Base-by-base conservation (phyloP, 92 coral and sea anemone genomes). In the Actinernus sp. region DNA sequence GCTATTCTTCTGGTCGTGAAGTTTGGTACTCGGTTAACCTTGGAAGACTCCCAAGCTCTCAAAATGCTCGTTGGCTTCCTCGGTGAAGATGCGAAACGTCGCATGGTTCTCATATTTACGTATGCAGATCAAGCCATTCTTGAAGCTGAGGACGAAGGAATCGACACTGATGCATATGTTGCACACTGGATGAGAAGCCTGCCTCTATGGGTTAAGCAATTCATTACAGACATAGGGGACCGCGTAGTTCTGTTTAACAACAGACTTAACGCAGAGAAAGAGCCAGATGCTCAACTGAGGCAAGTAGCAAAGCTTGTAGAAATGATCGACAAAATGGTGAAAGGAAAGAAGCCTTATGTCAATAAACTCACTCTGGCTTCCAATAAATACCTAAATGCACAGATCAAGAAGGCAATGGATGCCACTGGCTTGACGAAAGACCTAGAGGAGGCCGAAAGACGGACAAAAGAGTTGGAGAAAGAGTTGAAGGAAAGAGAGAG, bases 211-310 rank as follows among this genome's bases (percentile, higher is more conserved):
- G 46, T 64, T 24, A 26, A 48, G 33, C 20, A 10, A 3, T 63
- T 63, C 17, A 30, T 63, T 25, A 2, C 6, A 19, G 26, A 27
- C 8, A 48, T 63, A 25, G 20, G 37, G 3, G 31, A 63, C n/a
- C 27, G 71, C 13, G 34, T 47, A 38, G 71, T 46, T 1, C 19
- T 63, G 45, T 46, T 63, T 20, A 11, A 63, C 71, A 40, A 44
- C 68, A 2, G 36, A 0, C 11, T 61, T 17, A 32, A 8, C 21
- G n/a, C 21, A 20, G 48, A 20, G 13, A 22, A 58, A 21, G 3
- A 34, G 0, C 64, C 48, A 1, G 64, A 58, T 22, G 64, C 47
- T 5, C 26, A 12, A 16, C 23, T 12, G 26, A 22, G 16, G 7
- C 64, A 58, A 37, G 21, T 58, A 3, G 36, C 47, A 16, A 4